Base-by-base conservation (phyloP, 2,113 vertebrate genomes). In the Urocolius indicus region DNA sequence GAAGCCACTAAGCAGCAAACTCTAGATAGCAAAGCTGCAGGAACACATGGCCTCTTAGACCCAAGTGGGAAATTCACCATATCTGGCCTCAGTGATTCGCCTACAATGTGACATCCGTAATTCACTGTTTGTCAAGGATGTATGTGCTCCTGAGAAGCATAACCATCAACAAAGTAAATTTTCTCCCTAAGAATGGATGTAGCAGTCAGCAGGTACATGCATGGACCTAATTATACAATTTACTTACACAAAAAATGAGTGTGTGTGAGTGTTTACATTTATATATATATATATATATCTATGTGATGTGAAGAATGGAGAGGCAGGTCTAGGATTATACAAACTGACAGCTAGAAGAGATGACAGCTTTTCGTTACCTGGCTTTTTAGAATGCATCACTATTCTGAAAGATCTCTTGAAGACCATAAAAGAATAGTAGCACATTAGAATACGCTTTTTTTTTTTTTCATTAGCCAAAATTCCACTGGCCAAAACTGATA, bases 161-260 rank as follows among this genome's bases (percentile, higher is more conserved):
- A 46, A 34, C 30, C 4, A 4, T 9, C 34, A 66, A 6, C n/a
- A 38, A 46, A 67, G 38, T 8, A 54, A 22, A 20, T 36, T 26
- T 78, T 29, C 58, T 84, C 16, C 23, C 1, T 20, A 61, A 61
- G 49, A 91, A 62, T 22, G 9, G 58, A 45, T 23, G 43, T 15
- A 49, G 32, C 6, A 0, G 11, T 36, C 29, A 29, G 32, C 3
- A 17, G 38, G 29, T 11, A 72, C 1, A 0, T 21, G 12, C 32
- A 84, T 7, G n/a, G 45, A 76, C 19, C 55, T 46, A 36, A 16
- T 43, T 16, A 68, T 11, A 74, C 6, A 14, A 27, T 29, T 58
- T 26, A 80, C 51, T 63, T 22, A 59, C 7, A 61, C 2, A 16
- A n/a, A 43, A 57, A 63, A 34, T 9, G 5, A 41, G 38, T 41